Evolutionary conservation across 2,888 invertebrate species (phyloP).

Genomic region (Cheilosia grossa): DNA sequence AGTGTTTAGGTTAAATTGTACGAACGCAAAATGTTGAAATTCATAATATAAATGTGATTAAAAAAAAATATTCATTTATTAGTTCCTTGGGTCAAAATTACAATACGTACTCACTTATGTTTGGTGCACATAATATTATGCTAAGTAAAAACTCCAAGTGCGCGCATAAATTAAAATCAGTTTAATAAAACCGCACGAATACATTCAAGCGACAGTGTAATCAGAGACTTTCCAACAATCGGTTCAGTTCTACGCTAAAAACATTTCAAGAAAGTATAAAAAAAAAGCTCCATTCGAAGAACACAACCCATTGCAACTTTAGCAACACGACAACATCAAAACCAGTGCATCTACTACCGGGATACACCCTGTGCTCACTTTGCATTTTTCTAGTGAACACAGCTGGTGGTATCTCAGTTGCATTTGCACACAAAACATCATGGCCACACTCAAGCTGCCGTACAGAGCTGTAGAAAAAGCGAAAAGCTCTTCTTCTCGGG

Average conservation of each 20-base stretch:
- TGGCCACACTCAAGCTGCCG: conserved; percentile 71
- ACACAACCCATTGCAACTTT: conserved; percentile 37
- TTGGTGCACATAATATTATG: too few species aligned
- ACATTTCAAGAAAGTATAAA: neutral
- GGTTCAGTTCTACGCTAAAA: conserved; percentile 46
- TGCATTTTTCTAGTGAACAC: conserved; percentile 93
- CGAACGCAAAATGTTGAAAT: too few species aligned
- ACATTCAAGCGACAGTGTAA: conserved; percentile 44
- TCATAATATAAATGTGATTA: too few species aligned
- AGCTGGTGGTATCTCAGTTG: conserved; percentile 99
- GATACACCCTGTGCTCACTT: conserved; percentile 99
- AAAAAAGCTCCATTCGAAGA: conserved; percentile 45
- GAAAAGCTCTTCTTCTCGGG: conserved; percentile 42
- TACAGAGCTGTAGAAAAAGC: conserved; percentile 41
- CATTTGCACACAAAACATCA: conserved; percentile 82
- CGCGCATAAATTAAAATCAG: neutral
- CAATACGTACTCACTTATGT: too few species aligned
- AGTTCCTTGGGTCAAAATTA: too few species aligned
- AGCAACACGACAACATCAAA: neutral
- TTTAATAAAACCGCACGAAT: neutral
- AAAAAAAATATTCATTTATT: too few species aligned
- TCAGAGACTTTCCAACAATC: conserved; percentile 6
- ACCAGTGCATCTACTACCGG: conserved; percentile 88
- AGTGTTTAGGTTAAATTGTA: too few species aligned
- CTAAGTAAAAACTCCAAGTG: too few species aligned